phyloP scores from a whole-genome alignment of 2,797 vertebrate genomes.

The Centroberyx gerrardi region DNA sequence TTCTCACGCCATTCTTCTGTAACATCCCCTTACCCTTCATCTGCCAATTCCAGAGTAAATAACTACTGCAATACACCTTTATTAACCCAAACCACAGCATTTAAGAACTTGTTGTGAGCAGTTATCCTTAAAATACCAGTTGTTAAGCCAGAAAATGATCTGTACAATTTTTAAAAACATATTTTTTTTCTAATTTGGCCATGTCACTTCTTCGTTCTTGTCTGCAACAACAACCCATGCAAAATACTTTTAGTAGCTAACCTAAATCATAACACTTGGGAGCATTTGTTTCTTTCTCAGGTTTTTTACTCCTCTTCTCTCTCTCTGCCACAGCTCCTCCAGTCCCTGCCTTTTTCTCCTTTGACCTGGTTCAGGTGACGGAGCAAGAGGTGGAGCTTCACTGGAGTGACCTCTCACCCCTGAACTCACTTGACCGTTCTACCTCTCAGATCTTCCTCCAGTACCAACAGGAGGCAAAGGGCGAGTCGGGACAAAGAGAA shows the following conservation, averaged over 20 bases:
- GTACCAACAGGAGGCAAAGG: slow-evolving; percentile 78
- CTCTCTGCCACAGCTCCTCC: slow-evolving; percentile 79
- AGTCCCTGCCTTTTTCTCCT: slow-evolving; percentile 77
- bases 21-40: slow-evolving; percentile 89
- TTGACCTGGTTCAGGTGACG: slow-evolving; percentile 81
- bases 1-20: slow-evolving; percentile 91
- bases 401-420: slow-evolving; percentile 80
- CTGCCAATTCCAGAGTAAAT: slow-evolving; percentile 92
- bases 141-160: background rate
- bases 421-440: slow-evolving; percentile 64
- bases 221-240: background rate
- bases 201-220: background rate
- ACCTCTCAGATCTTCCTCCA: slow-evolving; percentile 81
- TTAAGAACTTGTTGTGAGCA: background rate
- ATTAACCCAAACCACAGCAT: background rate
- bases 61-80: slow-evolving; percentile 6
- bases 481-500: slow-evolving; percentile 12
- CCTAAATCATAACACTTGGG: background rate
- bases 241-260: background rate
- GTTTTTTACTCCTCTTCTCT: background rate
- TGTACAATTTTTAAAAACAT: background rate
- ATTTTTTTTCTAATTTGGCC: background rate
- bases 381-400: slow-evolving; percentile 84
- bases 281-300: background rate
- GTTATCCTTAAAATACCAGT: background rate